Percentiles rank a stretch among this genome's conserved stretches.
Evolutionary conservation across 2,888 invertebrate genomes (phyloP).

Genomic region (Chloroclystis v-ata): DNA sequence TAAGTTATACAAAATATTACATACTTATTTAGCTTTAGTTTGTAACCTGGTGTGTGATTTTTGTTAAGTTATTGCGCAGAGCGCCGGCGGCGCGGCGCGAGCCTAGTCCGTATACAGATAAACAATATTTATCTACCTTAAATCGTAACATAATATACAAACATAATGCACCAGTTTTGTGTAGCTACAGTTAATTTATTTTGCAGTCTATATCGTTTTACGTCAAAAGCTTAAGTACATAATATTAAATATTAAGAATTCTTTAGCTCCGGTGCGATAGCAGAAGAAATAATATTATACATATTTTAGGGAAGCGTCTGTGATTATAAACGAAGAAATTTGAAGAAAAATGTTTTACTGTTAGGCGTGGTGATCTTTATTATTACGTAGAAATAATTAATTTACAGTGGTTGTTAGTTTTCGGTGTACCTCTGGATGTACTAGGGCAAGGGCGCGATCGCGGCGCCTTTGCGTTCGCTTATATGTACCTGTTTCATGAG

Average conservation of each 20-base stretch:
- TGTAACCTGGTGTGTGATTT: constrained; percentile 73
- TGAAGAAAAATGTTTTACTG: constrained; percentile 68
- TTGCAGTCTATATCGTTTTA: constrained; percentile 59
- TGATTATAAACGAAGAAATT: constrained; percentile 76
- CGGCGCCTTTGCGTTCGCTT: background rate
- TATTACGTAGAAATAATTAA: constrained; percentile 40
- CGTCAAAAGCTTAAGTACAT: constrained; percentile 64
- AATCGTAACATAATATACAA: constrained; percentile 61
- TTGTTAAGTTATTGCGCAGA: constrained; percentile 71
- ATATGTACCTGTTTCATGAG: constrained; percentile 1
- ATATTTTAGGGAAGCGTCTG: constrained; percentile 78
- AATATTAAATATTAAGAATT: constrained; percentile 57
- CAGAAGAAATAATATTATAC: constrained; percentile 51
- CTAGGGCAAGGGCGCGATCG: background rate
- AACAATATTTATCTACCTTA: constrained; percentile 71
- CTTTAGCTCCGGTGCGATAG: constrained; percentile 62
- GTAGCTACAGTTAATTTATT: constrained; percentile 74
- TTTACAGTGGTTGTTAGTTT: constrained; percentile 54
- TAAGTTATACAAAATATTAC: constrained; percentile 61
- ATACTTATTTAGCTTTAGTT: constrained; percentile 66
- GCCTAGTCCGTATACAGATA: constrained; percentile 75
- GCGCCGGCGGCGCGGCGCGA: constrained; percentile 65
- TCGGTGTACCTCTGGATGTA: constrained; percentile 35
- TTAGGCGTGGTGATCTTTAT: constrained; percentile 59
- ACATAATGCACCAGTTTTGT: constrained; percentile 60